phyloP scores from a whole-genome alignment of 2,113 vertebrate genomes.

The Oryzias woworae region DNA sequence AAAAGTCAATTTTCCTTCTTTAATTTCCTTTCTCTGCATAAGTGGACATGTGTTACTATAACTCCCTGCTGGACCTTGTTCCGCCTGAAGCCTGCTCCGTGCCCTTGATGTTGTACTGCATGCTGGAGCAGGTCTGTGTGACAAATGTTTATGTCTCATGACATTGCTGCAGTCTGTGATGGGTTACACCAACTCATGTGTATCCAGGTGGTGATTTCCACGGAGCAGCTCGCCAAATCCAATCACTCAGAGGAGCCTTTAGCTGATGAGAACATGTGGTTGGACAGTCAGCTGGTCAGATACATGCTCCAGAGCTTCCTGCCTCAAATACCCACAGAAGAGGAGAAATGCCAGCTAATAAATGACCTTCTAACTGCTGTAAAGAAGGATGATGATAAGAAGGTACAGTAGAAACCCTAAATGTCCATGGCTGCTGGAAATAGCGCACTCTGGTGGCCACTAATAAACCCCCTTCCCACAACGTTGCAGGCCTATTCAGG shows the following conservation, averaged over 20 bases:
- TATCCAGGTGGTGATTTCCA: conserved; percentile 81
- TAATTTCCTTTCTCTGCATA: conserved; percentile 32
- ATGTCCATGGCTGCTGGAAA: neutral
- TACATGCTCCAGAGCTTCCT: conserved; percentile 80
- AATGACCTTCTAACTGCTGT: conserved; percentile 12
- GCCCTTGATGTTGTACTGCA: conserved; percentile 84
- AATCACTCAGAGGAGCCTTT: conserved; percentile 25
- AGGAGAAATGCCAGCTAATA: conserved; percentile 70
- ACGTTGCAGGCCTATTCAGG: too few relatives aligned
- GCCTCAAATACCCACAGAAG: conserved; percentile 64
- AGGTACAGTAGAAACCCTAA: conserved; percentile 55
- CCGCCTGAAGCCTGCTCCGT: conserved; percentile 84
- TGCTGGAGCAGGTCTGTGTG: conserved; percentile 87
- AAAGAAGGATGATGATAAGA: conserved; percentile 67
- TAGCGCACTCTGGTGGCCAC: too few relatives aligned
- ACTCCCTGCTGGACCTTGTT: conserved; percentile 79
- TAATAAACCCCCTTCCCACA: too few relatives aligned
- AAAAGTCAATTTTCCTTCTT: too few relatives aligned
- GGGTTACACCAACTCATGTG: conserved; percentile 3
- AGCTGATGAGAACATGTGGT: conserved; percentile 25
- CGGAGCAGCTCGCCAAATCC: conserved; percentile 64
- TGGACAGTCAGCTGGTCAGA: conserved; percentile 71
- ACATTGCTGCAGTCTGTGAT: too few relatives aligned
- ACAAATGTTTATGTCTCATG: neutral
- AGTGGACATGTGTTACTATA: conserved; percentile 86